Evolutionary conservation across 2,797 vertebrate species (phyloP).

Genomic region (Falco berigora): DNA sequence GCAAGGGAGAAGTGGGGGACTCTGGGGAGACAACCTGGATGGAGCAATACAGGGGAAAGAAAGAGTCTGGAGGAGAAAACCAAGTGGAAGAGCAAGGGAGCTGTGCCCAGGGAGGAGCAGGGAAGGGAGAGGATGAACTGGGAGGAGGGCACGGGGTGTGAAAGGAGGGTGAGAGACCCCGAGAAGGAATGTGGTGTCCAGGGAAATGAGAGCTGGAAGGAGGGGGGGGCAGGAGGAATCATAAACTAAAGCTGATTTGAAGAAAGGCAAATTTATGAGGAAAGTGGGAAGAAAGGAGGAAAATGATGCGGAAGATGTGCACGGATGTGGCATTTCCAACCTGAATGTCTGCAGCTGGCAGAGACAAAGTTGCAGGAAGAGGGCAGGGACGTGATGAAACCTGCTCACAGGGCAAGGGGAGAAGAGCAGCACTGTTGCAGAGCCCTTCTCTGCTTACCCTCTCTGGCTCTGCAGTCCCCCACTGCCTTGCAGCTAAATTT

Average conservation of each 20-base stretch:
- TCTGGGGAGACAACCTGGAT: neutral
- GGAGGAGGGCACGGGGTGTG: neutral
- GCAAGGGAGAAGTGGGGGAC: neutral
- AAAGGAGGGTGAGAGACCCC: neutral
- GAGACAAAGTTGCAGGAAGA: neutral
- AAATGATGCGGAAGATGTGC: neutral
- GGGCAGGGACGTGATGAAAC: neutral
- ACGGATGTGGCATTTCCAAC: neutral
- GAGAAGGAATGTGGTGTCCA: neutral
- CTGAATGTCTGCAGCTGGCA: neutral
- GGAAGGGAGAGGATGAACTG: neutral
- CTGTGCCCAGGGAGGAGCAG: neutral
- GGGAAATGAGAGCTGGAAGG: neutral
- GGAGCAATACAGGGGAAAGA: neutral
- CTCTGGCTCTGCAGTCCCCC: neutral
- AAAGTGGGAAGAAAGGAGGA: neutral
- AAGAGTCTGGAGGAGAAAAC: neutral
- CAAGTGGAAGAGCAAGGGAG: neutral
- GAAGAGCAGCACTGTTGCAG: neutral
- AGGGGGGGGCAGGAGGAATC: neutral
- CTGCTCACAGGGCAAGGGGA: neutral
- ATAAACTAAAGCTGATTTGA: neutral
- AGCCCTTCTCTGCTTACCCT: neutral
- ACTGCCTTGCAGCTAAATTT: constrained; percentile 11
- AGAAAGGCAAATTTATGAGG: neutral